These are phyloP conservation scores for Rotaria sp. DNA, from an alignment of 2,888 invertebrate genomes.

Conservation along the genomic window DNA sequence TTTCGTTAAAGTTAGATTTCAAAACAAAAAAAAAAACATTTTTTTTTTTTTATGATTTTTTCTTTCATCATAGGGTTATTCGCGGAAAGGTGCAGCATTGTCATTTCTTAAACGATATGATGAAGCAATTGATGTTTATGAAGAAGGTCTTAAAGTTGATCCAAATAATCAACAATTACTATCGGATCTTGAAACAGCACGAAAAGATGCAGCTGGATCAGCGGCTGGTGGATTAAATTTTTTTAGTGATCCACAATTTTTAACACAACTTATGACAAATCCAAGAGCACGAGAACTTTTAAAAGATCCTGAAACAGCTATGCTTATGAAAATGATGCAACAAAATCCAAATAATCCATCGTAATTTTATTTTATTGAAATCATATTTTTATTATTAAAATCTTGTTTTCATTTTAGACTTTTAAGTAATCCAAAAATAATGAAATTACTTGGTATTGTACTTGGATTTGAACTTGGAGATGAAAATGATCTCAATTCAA, in stretches of 20 bases:
- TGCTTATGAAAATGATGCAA: constrained; percentile 32
- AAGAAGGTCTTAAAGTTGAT: constrained; percentile 67
- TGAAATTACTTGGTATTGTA: constrained; percentile 36
- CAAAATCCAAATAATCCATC: constrained; percentile 31
- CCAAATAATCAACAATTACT: constrained; percentile 68
- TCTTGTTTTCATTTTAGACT: constrained; percentile 15
- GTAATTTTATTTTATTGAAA: not conserved
- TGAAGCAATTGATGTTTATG: constrained; percentile 71
- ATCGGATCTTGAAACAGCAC: constrained; percentile 64
- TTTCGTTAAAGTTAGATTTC: constrained; percentile 57
- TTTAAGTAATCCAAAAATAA: constrained; percentile 37
- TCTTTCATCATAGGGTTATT: constrained; percentile 61
- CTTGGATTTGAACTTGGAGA: constrained; percentile 29
- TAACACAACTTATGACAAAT: constrained; percentile 38
- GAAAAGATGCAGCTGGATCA: constrained; percentile 42
- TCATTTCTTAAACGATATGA: constrained; percentile 68
- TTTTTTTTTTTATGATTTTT: not conserved
- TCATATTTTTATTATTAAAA: not conserved
- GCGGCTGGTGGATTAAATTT: constrained; percentile 30
- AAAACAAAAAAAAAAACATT: not conserved
- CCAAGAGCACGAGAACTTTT: constrained; percentile 38
- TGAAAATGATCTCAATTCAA: not conserved
- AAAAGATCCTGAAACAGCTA: constrained; percentile 38
- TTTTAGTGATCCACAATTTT: constrained; percentile 39
- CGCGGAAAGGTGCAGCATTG: constrained; percentile 77